These are phyloP conservation scores for Bombus affinis DNA, from an alignment of 1,140 invertebrate species.

Conservation along the genomic window DNA sequence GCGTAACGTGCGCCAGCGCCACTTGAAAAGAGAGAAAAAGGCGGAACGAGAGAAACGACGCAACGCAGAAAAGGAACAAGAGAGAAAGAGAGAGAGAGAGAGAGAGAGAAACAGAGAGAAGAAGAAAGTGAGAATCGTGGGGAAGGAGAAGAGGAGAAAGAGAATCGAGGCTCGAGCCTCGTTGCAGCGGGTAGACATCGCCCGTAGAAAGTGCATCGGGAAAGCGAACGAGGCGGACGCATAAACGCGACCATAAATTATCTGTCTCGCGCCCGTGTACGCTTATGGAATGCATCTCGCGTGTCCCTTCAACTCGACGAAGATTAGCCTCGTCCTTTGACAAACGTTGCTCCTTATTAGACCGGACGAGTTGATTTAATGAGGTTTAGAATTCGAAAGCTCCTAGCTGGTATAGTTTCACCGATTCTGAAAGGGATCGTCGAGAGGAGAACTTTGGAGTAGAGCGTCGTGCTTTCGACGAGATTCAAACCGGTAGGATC, in stretches of 20 bases:
- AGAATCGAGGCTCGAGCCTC: constrained; percentile 19
- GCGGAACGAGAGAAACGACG: constrained; percentile 34
- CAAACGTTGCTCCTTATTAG: constrained; percentile 18
- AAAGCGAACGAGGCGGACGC: constrained; percentile 70
- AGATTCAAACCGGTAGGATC: neutral
- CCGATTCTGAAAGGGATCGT: neutral
- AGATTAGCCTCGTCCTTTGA: constrained; percentile 60
- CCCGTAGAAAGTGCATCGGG: constrained; percentile 66
- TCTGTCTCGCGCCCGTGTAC: constrained; percentile 52
- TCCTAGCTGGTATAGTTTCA: neutral
- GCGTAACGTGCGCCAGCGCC: constrained; percentile 56
- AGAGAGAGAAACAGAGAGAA: constrained; percentile 13
- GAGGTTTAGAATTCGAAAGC: neutral
- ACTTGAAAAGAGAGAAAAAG: constrained; percentile 36
- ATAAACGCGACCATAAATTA: constrained; percentile 74
- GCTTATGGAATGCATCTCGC: constrained; percentile 48
- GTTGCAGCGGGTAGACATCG: constrained; percentile 50
- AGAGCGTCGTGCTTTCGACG: neutral
- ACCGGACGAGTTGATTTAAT: neutral
- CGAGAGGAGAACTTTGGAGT: neutral
- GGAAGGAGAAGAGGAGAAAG: constrained; percentile 2
- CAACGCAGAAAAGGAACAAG: neutral
- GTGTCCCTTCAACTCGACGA: constrained; percentile 43
- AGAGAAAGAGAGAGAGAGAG: constrained; percentile 3
- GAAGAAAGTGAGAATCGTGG: constrained; percentile 29